A percentile compares a stretch with the other conserved stretches of the same genome.
These are phyloP conservation scores for Bubo bubo DNA, from an alignment of 2,113 vertebrate species.

Conservation along the genomic window DNA sequence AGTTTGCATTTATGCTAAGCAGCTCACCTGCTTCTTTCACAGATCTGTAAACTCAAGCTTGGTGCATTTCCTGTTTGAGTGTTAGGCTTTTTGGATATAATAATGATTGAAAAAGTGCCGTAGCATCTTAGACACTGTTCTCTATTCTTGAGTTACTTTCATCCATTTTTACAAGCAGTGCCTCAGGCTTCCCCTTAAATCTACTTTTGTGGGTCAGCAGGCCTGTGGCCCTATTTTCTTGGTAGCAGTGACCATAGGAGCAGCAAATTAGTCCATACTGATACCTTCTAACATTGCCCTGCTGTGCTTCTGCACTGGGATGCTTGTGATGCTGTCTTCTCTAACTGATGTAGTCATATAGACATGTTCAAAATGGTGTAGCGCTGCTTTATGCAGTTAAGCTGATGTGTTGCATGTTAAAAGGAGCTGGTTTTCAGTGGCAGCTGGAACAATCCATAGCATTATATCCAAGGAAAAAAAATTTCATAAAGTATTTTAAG, in stretches of 20 bases:
- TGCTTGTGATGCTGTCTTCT: background rate
- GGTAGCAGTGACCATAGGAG: no score
- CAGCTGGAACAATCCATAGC: background rate
- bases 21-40: background rate
- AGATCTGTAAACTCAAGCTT: background rate
- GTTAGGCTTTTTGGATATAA: background rate
- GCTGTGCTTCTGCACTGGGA: background rate
- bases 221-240: background rate
- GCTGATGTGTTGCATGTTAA: background rate
- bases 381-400: background rate
- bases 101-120: background rate
- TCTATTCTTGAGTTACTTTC: background rate
- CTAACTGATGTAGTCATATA: no score
- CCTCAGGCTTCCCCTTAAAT: background rate
- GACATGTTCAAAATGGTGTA: background rate
- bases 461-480: background rate
- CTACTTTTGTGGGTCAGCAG: background rate
- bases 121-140: background rate
- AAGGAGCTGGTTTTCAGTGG: background rate
- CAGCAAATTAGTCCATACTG: background rate
- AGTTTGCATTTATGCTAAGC: background rate
- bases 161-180: background rate
- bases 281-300: background rate
- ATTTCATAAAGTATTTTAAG: background rate
- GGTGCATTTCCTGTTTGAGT: background rate